Base-by-base conservation (phyloP, 1,140 invertebrate genomes). In the Notospermus geniculatus region DNA sequence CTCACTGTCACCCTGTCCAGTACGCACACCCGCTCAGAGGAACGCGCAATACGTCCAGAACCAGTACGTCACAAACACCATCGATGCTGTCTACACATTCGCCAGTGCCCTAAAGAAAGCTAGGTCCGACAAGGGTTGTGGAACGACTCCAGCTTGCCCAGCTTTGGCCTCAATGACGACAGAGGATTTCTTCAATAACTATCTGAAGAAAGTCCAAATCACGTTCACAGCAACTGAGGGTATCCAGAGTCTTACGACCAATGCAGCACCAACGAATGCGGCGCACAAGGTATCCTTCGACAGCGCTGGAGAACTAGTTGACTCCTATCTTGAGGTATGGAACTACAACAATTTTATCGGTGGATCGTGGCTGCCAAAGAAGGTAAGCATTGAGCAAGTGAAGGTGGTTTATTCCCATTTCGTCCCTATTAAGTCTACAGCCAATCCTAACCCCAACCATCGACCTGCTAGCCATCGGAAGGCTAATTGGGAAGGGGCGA, bases 41-140 rank as follows among this genome's bases (percentile, higher is more conserved):
- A 19, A n/a, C 9, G 19, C 4, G 28, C 54, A 5, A 46, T 77
- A 52, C 27, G 57, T 69, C 15, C 75, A 82, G 54, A 71, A 76
- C 56, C 73, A 69, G 59, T 75, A 74, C 62, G 80, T 81, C 5
- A 71, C 81, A 32, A 76, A 80, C 2, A 75, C 79, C 4, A 68
- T 83, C 2, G 80, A 82, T 63, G 72, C 79, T 11, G 71, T 83
- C 7, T 82, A 75, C 57, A 74, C 77, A 2, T 80, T 82, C 59
- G 80, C 81, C 27, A 67, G 66, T 46, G 80, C 80, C 0, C 68
- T 82, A 28, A 73, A 74, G 11, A 72, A 73, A 28, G 82, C 82
- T 2, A 81, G 82, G 69, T 54, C 57, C 5, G 64, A 60, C 17
- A 67, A 73, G 32, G 83, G 82, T 66, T 62, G 67, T 5, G 63